Evolutionary conservation across 2,888 invertebrate genomes (phyloP), one percentile per base, ranked within the genome.

Genomic region (Mimas tiliae): DNA sequence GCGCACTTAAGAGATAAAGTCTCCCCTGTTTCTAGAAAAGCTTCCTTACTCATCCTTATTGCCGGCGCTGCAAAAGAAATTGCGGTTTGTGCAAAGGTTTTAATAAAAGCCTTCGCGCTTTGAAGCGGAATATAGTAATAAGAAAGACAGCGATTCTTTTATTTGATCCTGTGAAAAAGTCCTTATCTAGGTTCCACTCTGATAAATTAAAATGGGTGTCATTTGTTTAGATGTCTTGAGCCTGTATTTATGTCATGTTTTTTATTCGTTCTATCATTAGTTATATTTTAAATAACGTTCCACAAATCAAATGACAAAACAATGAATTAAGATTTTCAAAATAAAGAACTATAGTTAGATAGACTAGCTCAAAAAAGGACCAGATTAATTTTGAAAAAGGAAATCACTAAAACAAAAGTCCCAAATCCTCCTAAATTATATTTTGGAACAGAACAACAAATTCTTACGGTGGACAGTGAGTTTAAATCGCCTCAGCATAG

Each of bases 11-110:
- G 82, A 1, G 91, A 93, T 12, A 93, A 75, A 0, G 90, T 93
- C 70, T 92, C 92, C 0, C 92, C 93, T 1, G 86, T 90, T 69
- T 93, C 93, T 0, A 93, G 76, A 67, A 93, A 93, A 0, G 91
- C 88, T 72, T 93, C 93, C 72, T 87, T 90, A 70, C 80, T 88
- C 87, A 92, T 86, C 68, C 79, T 87, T 72, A 93, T 92, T 75
- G 86, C 88, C 58, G 93, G 92, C 4, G 86, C 91, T 91, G 84
- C 27, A 75, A 76, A 74, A 74, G 77, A 77, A 68, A 55, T 68
- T 12, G 47, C 62, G 50, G 50, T 64, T 67, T 64, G 16, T 16
- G 55, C 38, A 48, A 64, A 47, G 27, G 19, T 51, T 53, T 53
- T 63, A 33, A 52, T 38, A 58, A 47, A 47, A 63, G 21, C 6